A percentile compares a stretch with the other conserved stretches of the same genome.
phyloP scores from a whole-genome alignment of 2,797 vertebrate species.

The Hydrocynus forskahlii region DNA sequence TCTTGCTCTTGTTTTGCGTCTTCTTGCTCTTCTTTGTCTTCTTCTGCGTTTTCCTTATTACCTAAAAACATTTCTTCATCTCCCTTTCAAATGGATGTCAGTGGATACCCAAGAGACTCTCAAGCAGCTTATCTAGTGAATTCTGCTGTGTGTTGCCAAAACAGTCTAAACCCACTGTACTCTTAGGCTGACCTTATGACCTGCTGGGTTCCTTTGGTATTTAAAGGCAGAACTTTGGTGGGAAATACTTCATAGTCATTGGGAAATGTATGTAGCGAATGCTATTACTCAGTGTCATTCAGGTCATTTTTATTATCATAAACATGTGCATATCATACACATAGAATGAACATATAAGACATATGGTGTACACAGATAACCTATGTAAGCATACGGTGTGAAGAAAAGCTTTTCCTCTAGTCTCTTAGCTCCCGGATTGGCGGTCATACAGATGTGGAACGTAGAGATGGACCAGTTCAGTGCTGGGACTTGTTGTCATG shows the following conservation, averaged over 20 bases:
- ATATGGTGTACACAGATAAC: not conserved
- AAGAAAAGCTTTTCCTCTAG: not conserved
- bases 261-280: slow-evolving; percentile 1
- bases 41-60: slow-evolving; percentile 15
- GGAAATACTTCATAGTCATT: not conserved
- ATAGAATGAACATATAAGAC: too few relatives aligned
- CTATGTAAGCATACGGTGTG: not conserved
- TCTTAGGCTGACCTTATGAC: slow-evolving; percentile 21
- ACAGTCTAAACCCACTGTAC: slow-evolving; percentile 5
- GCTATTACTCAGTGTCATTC: too few relatives aligned
- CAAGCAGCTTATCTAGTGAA: not conserved
- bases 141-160: slow-evolving; percentile 14
- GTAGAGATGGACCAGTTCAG: slow-evolving; percentile 48
- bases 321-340: too few relatives aligned
- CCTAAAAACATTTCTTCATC: slow-evolving; percentile 7
- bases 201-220: not conserved
- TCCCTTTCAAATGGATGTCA: not conserved
- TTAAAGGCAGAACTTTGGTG: not conserved
- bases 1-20: not conserved
- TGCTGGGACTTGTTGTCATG: slow-evolving; percentile 74
- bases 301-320: not conserved
- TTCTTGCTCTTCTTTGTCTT: not conserved
- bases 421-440: slow-evolving; percentile 5
- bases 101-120: slow-evolving; percentile 1
- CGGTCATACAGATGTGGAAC: slow-evolving; percentile 42